Base-by-base conservation (phyloP, 2,113 vertebrate genomes). In the Tyrannus savana region DNA sequence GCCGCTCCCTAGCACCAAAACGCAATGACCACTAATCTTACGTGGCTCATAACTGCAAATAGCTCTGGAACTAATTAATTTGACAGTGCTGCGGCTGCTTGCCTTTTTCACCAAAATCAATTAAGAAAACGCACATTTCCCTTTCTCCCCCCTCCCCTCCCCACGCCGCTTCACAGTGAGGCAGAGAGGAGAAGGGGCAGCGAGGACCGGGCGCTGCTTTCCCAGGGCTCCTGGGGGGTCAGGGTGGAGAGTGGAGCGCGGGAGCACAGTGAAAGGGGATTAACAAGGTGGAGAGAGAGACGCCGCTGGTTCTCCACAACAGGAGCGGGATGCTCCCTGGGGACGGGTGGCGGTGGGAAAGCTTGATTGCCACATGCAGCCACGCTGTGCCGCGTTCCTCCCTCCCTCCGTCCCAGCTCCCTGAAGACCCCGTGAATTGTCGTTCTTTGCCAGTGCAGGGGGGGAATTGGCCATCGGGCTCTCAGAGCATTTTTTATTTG, bases 321-420 rank as follows among this genome's bases (percentile, higher is more conserved):
- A 84, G 76, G 92, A 96, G 95, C 41, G 0, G 72, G 89, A 80
- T 37, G 89, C 82, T 97, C 97, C 93, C 96, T 1, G 8, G 96
- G 94, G 97, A 76, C 15, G 19, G 19, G 27, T 35, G 44, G 96
- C 83, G 91, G 95, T 97, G 97, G 97, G 97, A 98, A 97, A 97
- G 96, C 96, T 94, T 97, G 96, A 94, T 97, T 96, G 95, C 84
- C 93, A 84, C 94, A 76, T 7, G 74, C 90, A 96, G 94, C 92
- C 94, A 96, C 79, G 89, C 96, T n/a, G 84, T 6, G 10, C 79
- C 19, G 66, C 19, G 39, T 88, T 68, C 92, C 90, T 90, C 85
- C 91, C 83, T 93, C 50, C 82, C 47, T 81, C 53, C 9, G 1
- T 53, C 75, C 76, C 4, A 7, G 52, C 42, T 97, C 95, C 97